Evolutionary conservation across 2,797 vertebrate species (phyloP).

Genomic region (Ctenopoma kingsleyae): DNA sequence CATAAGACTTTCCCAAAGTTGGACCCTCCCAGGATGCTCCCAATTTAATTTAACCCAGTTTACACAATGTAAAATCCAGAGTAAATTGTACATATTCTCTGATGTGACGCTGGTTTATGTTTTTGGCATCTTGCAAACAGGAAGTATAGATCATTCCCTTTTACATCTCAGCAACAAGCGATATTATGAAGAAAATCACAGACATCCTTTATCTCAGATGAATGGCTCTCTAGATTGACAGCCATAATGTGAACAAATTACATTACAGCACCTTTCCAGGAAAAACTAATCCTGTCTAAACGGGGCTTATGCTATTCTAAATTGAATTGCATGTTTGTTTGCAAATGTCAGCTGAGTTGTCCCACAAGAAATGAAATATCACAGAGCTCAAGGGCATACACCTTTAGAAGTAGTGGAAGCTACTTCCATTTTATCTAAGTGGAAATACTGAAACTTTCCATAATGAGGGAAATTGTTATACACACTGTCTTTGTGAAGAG

Average conservation of each 20-base stretch:
- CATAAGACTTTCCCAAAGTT: too few species aligned
- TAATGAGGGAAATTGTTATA: constrained; percentile 5
- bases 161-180: constrained; percentile 6
- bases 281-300: constrained; percentile 41
- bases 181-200: constrained; percentile 31
- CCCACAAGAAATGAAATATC: not conserved
- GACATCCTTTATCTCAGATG: constrained; percentile 20
- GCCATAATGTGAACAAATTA: constrained; percentile 36
- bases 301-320: constrained; percentile 24
- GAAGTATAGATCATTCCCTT: constrained; percentile 1
- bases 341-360: constrained; percentile 5
- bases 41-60: constrained; percentile 7
- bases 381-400: constrained; percentile 15
- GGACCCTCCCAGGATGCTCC: too few species aligned
- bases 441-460: constrained; percentile 8
- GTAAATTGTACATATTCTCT: constrained; percentile 7
- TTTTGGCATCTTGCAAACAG: not conserved
- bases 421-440: constrained; percentile 21
- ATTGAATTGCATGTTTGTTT: constrained; percentile 10
- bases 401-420: constrained; percentile 15
- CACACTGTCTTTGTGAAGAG: constrained; percentile 21
- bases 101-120: not conserved
- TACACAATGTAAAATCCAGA: constrained; percentile 8
- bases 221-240: constrained; percentile 40
- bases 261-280: constrained; percentile 30